phyloP scores from a whole-genome alignment of 30 jellyfish, hydroid and myxozoan genomes.

The Catostylus mosaicus region DNA sequence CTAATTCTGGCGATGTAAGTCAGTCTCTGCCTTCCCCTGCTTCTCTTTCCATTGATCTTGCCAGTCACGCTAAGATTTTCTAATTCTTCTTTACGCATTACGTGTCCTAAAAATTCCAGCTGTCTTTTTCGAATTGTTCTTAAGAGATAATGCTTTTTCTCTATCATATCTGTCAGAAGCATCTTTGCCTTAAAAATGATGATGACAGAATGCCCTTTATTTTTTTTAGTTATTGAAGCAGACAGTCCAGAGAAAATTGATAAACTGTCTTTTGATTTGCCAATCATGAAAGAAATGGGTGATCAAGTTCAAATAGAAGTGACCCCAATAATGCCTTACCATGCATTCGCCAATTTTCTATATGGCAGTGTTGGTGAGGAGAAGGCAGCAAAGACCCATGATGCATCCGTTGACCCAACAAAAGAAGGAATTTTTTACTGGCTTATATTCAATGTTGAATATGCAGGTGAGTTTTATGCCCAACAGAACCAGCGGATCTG shows the following conservation, averaged over 20 bases:
- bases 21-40: no score
- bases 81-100: no score
- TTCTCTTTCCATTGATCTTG: no score
- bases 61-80: no score
- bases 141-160: no score
- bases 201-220: no score
- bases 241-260: conserved; percentile 63
- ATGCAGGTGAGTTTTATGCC: conserved; percentile 53
- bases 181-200: no score
- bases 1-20: no score
- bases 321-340: conserved; percentile 57
- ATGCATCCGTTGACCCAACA: conserved; percentile 27
- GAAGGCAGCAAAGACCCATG: conserved; percentile 10
- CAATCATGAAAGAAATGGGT: conserved; percentile 68
- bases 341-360: conserved; percentile 62
- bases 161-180: no score
- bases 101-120: no score
- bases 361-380: conserved; percentile 38
- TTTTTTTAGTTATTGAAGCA: conserved; percentile 62
- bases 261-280: conserved; percentile 46
- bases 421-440: conserved; percentile 72
- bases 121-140: no score
- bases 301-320: conserved; percentile 68
- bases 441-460: conserved; percentile 55
- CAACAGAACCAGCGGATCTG: no score